A percentile compares a stretch with the other conserved stretches of the same genome.
These are phyloP conservation scores for Boloria selene DNA, from an alignment of 2,888 invertebrate species.

Conservation along the genomic window DNA sequence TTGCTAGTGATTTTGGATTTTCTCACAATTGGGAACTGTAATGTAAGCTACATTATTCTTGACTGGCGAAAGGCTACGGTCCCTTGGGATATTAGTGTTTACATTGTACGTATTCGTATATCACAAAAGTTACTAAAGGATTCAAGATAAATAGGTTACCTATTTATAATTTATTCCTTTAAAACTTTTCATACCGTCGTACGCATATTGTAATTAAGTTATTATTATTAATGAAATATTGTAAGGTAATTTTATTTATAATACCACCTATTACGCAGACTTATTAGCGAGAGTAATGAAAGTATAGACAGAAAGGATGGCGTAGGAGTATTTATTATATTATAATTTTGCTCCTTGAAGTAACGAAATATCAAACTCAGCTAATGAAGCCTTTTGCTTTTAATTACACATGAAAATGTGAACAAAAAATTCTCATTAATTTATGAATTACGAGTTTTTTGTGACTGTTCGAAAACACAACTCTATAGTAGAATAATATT, in stretches of 20 bases:
- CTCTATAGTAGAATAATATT: no score
- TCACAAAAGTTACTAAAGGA: no score
- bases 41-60: no score
- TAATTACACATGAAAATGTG: background rate
- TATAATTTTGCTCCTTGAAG: slow-evolving; percentile 2
- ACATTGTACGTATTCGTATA: no score
- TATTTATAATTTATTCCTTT: no score
- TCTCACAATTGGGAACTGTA: no score
- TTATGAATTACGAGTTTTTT: no score
- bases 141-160: no score
- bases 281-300: slow-evolving; percentile 1
- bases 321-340: slow-evolving; percentile 7
- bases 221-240: slow-evolving; percentile 1
- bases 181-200: background rate
- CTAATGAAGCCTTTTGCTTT: background rate
- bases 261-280: background rate
- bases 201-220: background rate
- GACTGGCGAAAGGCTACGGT: no score
- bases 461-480: no score
- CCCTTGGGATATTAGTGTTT: no score
- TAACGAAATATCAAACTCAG: slow-evolving; percentile 6
- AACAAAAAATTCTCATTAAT: background rate
- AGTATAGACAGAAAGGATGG: background rate
- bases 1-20: no score
- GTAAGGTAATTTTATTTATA: background rate